Percentiles rank a stretch among this genome's conserved stretches.
Conservation (phyloP, 2,888 invertebrate species). For the Thera britannica region DNA sequence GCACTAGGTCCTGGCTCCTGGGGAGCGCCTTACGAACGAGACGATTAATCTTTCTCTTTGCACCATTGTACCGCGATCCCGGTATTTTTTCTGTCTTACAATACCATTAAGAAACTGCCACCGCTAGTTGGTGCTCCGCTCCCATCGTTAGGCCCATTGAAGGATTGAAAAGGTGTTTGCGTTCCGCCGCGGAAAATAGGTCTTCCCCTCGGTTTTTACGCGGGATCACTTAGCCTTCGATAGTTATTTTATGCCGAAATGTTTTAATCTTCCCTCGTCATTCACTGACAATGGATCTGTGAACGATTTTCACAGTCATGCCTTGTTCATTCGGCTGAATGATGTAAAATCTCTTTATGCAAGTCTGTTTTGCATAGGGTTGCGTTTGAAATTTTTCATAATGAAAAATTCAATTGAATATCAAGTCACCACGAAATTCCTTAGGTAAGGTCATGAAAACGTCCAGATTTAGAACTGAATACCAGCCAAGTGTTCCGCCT, state of each 20-base stretch:
- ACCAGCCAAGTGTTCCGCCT: slow-evolving; percentile 69
- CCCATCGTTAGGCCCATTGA: slow-evolving; percentile 77
- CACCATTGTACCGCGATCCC: slow-evolving; percentile 77
- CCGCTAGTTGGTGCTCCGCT: slow-evolving; percentile 78
- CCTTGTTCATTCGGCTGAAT: slow-evolving; percentile 67
- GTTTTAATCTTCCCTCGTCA: slow-evolving; percentile 83
- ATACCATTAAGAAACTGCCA: slow-evolving; percentile 83
- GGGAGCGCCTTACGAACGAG: slow-evolving; percentile 63
- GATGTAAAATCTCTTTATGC: slow-evolving; percentile 51
- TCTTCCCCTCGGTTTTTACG: slow-evolving; percentile 77
- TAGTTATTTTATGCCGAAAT: slow-evolving; percentile 80
- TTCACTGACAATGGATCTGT: slow-evolving; percentile 73
- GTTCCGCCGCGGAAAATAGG: slow-evolving; percentile 78
- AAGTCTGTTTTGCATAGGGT: slow-evolving; percentile 49
- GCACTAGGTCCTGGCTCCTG: slow-evolving; percentile 51
- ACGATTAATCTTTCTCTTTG: slow-evolving; percentile 83
- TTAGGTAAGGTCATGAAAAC: slow-evolving; percentile 76
- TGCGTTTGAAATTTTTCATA: slow-evolving; percentile 36
- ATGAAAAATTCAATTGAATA: slow-evolving; percentile 28
- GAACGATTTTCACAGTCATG: slow-evolving; percentile 77
- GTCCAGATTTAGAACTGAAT: slow-evolving; percentile 76
- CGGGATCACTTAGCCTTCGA: slow-evolving; percentile 82
- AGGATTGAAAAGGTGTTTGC: slow-evolving; percentile 85
- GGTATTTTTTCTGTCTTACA: slow-evolving; percentile 82
- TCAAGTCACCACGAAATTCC: slow-evolving; percentile 58